These are phyloP conservation scores for Phortica okadai DNA, from an alignment of 2,888 invertebrate genomes.

Conservation along the genomic window DNA sequence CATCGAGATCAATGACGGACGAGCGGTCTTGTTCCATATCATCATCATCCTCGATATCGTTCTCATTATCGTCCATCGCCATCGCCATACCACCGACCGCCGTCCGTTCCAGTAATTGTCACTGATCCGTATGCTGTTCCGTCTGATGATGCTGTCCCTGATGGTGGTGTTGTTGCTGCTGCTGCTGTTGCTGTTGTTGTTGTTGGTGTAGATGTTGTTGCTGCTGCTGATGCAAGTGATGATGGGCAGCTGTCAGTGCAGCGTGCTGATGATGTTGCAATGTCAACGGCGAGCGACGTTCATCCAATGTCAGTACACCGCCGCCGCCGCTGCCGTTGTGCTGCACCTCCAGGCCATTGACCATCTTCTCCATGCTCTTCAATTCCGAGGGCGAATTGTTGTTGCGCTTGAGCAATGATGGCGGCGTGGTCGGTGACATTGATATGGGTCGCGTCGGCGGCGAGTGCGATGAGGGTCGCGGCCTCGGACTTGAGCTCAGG, in stretches of 20 bases:
- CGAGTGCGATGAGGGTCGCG: constrained; percentile 75
- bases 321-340: constrained; percentile 76
- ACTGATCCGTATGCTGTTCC: constrained; percentile 71
- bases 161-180: constrained; percentile 46
- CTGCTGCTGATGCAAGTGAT: constrained; percentile 47
- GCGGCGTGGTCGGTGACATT: constrained; percentile 78
- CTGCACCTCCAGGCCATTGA: constrained; percentile 94
- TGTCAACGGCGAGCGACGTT: constrained; percentile 45
- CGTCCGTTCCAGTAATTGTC: constrained; percentile 75
- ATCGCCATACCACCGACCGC: constrained; percentile 38
- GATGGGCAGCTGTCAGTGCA: constrained; percentile 61
- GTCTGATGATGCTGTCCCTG: constrained; percentile 49
- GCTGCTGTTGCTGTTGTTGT: constrained; percentile 46
- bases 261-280: constrained; percentile 52
- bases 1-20: constrained; percentile 76
- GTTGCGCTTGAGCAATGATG: constrained; percentile 72
- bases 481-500: constrained; percentile 76
- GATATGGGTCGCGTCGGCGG: constrained; percentile 76
- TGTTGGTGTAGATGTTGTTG: constrained; percentile 49
- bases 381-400: constrained; percentile 82
- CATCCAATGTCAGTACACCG: constrained; percentile 38
- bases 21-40: constrained; percentile 72
- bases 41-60: constrained; percentile 64
- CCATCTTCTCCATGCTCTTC: constrained; percentile 98
- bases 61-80: constrained; percentile 44